Base-by-base conservation (phyloP, 2,888 invertebrate genomes). In the Neoaliturus tenellus region DNA sequence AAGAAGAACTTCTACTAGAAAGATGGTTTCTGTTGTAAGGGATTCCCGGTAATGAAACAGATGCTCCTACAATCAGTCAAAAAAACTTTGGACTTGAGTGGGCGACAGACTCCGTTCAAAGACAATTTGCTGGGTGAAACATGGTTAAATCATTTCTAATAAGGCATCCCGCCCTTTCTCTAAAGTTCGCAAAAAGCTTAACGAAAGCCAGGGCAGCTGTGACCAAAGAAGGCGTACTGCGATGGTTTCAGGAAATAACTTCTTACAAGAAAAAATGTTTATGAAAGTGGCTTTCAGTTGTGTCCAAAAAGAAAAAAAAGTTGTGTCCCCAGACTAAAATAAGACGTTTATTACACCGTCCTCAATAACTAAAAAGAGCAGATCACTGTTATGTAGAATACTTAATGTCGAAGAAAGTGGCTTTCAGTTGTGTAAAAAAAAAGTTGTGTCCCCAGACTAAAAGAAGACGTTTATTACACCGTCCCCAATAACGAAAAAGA, bases 391-490 rank as follows among this genome's bases (percentile, higher is more conserved):
- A 86, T 41, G 44, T 44, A 44, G 69, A 4, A 31, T 69, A 12
- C 88, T 87, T 80, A 89, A 89, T 86, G 87, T 86, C 0, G 89
- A 89, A 85, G 88, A 89, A 86, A n/a, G 88, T 14, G 84, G 85
- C 82, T 89, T 89, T 85, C 85, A 87, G 84, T 83, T 89, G 6
- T 89, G 89, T 84, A 88, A 87, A 12, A 86, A 86, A 82, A 83
- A 83, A 48, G 86, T 86, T 4, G 51, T 86, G 20, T 82, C 71
- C n/a, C 71, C 25, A 20, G 82, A 80, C 55, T 89, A 35, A 85
- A 87, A 86, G 88, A 89, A 67, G 86, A 87, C 84, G 83, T 87
- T 81, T 85, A 87, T 62, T 87, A 88, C 12, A 89, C 89, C 85
- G 85, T 82, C 35, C 85, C 85, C 44, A 87, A 88, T 75, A 88